Conservation (phyloP, 2,797 vertebrate genomes). For the Meda fulgida region DNA sequence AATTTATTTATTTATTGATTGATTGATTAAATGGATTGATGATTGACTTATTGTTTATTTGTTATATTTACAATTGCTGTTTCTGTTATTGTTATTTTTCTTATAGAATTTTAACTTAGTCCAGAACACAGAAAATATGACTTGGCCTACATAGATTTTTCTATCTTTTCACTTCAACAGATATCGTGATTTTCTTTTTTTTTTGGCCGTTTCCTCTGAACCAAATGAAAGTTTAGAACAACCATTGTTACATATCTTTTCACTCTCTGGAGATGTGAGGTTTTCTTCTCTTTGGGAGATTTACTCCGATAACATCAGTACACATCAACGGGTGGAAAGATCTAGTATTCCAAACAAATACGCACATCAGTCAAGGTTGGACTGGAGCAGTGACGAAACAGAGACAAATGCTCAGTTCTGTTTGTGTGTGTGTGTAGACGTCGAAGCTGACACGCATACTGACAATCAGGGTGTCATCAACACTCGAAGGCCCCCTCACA, state of each 20-base stretch:
- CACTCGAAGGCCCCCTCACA: slow-evolving; percentile 51
- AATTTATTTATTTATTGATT: neutral
- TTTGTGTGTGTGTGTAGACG: slow-evolving; percentile 58
- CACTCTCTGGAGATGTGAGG: slow-evolving; percentile 50
- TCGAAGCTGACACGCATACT: slow-evolving; percentile 74
- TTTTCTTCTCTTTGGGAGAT: slow-evolving; percentile 45
- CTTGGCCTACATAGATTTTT: slow-evolving; percentile 6
- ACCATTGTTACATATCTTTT: slow-evolving; percentile 53
- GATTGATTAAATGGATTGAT: too few relatives aligned
- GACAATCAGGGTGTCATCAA: slow-evolving; percentile 74
- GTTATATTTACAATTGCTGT: neutral
- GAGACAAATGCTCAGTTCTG: slow-evolving; percentile 41
- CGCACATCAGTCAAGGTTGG: slow-evolving; percentile 45
- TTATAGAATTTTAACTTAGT: neutral
- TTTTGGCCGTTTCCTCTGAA: slow-evolving; percentile 31
- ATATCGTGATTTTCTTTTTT: slow-evolving; percentile 32
- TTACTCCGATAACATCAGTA: slow-evolving; percentile 59
- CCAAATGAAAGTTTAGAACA: slow-evolving; percentile 37
- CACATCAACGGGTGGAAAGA: slow-evolving; percentile 57
- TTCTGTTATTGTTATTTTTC: neutral
- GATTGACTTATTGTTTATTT: neutral
- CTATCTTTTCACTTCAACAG: slow-evolving; percentile 18
- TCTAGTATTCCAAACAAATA: slow-evolving; percentile 55
- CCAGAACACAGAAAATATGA: neutral
- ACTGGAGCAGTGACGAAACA: slow-evolving; percentile 47